These are phyloP conservation scores for Lysandra coridon DNA, from an alignment of 2,888 invertebrate species.

Conservation along the genomic window DNA sequence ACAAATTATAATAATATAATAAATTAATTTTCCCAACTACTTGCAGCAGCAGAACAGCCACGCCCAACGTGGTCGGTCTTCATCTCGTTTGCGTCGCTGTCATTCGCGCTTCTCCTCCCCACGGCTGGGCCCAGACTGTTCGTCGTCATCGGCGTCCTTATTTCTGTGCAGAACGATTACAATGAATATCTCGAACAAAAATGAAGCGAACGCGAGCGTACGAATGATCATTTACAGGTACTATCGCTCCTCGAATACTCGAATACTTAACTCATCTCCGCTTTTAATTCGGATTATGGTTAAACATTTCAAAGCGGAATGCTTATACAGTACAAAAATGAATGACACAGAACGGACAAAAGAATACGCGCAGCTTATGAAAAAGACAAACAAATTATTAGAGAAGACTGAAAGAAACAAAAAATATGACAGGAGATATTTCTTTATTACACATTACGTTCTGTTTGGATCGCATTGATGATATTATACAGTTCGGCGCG, in stretches of 20 bases:
- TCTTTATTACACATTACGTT: background rate
- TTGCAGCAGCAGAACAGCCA: slow-evolving; percentile 21
- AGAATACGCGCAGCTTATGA: slow-evolving; percentile 2
- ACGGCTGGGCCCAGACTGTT: slow-evolving; percentile 26
- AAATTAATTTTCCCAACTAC: background rate
- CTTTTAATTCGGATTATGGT: background rate
- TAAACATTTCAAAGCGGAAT: slow-evolving; percentile 3
- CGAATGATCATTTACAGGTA: background rate
- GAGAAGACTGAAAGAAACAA: slow-evolving; percentile 1
- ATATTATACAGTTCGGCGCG: background rate
- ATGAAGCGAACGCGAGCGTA: background rate
- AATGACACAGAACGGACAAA: background rate
- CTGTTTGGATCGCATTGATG: background rate
- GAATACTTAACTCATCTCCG: background rate
- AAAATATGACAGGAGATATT: background rate
- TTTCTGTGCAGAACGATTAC: background rate
- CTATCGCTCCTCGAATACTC: background rate
- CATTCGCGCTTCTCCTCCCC: slow-evolving; percentile 26
- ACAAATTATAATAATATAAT: background rate
- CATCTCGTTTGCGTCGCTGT: slow-evolving; percentile 25
- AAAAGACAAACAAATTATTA: background rate
- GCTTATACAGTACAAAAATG: background rate
- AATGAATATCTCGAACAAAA: background rate
- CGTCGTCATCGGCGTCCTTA: slow-evolving; percentile 28
- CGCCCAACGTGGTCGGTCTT: background rate